A percentile compares a stretch with the other conserved stretches of the same genome.
These are phyloP conservation scores for Anhinga rufa DNA, from an alignment of 2,113 vertebrate species.

Conservation along the genomic window DNA sequence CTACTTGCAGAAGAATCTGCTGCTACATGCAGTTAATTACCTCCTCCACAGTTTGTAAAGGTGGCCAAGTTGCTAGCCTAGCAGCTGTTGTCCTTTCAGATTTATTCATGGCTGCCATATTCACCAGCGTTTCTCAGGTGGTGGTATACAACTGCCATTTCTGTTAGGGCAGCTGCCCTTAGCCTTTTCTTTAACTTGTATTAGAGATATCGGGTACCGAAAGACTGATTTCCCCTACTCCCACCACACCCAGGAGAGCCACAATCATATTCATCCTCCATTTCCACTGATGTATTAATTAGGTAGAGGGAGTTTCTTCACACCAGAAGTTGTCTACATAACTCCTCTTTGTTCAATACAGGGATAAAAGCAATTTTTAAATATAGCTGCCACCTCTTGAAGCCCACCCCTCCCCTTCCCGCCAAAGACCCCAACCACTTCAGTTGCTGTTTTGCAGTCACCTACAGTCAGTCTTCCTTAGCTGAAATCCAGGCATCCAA, in stretches of 20 bases:
- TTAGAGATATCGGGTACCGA: background rate
- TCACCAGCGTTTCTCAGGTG: background rate
- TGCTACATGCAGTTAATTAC: background rate
- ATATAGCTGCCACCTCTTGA: background rate
- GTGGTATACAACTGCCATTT: background rate
- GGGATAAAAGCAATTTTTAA: background rate
- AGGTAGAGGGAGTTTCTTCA: background rate
- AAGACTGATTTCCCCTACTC: background rate
- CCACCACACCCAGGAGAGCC: background rate
- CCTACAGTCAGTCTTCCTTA: background rate
- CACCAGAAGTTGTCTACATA: background rate
- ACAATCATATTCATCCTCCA: background rate
- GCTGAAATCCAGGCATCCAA: background rate
- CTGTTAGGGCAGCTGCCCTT: background rate
- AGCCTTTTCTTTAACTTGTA: background rate
- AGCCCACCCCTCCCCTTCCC: background rate
- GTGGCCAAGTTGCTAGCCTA: background rate
- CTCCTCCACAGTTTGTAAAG: background rate
- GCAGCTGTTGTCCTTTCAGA: background rate
- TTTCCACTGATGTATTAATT: background rate
- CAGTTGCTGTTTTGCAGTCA: background rate
- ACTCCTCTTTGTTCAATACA: background rate
- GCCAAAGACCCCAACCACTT: background rate
- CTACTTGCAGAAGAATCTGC: background rate
- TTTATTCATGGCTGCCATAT: background rate